A percentile compares a stretch with the other conserved stretches of the same genome.
These are phyloP conservation scores for Sebastes iracundus DNA, from an alignment of 2,797 vertebrate genomes.

Conservation along the genomic window DNA sequence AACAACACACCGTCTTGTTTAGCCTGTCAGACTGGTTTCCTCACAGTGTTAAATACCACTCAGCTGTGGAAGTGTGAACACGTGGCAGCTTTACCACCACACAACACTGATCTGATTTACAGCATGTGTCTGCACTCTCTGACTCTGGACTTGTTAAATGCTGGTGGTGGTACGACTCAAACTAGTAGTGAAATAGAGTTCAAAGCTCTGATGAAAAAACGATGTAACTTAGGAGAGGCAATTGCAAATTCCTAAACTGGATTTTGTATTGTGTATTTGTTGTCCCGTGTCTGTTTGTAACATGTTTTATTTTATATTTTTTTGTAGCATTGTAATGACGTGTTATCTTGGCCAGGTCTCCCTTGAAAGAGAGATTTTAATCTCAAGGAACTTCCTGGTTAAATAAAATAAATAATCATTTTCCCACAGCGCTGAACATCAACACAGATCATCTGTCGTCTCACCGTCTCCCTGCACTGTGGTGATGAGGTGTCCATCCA, in stretches of 20 bases:
- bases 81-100: not conserved
- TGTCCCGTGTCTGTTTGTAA: too few relatives aligned
- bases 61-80: not conserved
- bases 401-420: too few relatives aligned
- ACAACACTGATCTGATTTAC: not conserved
- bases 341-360: too few relatives aligned
- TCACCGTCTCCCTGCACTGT: slow-evolving; percentile 88
- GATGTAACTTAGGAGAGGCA: too few relatives aligned
- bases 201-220: too few relatives aligned
- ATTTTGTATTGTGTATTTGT: too few relatives aligned
- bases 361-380: too few relatives aligned
- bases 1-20: not conserved
- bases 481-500: slow-evolving; percentile 86
- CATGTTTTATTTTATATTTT: too few relatives aligned
- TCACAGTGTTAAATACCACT: not conserved
- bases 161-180: accelerated
- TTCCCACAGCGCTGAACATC: too few relatives aligned
- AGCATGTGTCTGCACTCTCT: not conserved
- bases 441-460: not conserved
- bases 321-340: too few relatives aligned
- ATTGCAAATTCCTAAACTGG: too few relatives aligned
- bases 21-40: not conserved
- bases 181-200: not conserved
- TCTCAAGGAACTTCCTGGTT: too few relatives aligned
- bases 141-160: not conserved